Evolutionary conservation across 2,797 vertebrate species (phyloP).

Genomic region (Ceyx erithaca): DNA sequence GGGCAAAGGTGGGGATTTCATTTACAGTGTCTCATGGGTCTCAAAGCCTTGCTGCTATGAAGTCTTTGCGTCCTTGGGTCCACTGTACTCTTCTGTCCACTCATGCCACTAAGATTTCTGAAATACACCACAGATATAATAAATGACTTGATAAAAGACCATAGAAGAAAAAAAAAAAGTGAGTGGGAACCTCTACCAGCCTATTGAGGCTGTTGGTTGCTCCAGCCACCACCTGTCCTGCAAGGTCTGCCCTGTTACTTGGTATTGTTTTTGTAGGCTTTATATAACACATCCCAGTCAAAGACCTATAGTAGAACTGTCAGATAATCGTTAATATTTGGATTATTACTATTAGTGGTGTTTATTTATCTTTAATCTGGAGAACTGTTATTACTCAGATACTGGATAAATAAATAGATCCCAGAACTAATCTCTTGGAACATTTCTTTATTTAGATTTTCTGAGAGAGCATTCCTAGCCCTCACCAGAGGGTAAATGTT

Average conservation of each 20-base stretch:
- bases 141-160: too few species aligned
- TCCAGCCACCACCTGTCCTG: not conserved
- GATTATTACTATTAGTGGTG: constrained; percentile 4
- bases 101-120: too few species aligned
- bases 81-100: too few species aligned
- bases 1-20: not conserved
- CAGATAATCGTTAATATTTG: constrained; percentile 23
- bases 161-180: too few species aligned
- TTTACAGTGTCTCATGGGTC: not conserved
- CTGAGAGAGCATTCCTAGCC: constrained; percentile 6
- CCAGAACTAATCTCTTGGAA: constrained; percentile 36
- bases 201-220: not conserved
- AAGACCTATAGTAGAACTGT: not conserved
- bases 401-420: constrained; percentile 11
- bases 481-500: constrained; percentile 41
- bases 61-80: not conserved
- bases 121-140: too few species aligned
- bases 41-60: not conserved
- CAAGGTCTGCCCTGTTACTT: not conserved
- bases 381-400: constrained; percentile 14
- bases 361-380: constrained; percentile 41
- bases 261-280: not conserved
- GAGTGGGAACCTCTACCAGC: not conserved
- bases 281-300: not conserved
- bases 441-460: constrained; percentile 33